A percentile compares a stretch with the other conserved stretches of the same genome.
These are phyloP conservation scores for Rallus crepitans DNA, from an alignment of 2,797 vertebrate genomes.

Conservation along the genomic window DNA sequence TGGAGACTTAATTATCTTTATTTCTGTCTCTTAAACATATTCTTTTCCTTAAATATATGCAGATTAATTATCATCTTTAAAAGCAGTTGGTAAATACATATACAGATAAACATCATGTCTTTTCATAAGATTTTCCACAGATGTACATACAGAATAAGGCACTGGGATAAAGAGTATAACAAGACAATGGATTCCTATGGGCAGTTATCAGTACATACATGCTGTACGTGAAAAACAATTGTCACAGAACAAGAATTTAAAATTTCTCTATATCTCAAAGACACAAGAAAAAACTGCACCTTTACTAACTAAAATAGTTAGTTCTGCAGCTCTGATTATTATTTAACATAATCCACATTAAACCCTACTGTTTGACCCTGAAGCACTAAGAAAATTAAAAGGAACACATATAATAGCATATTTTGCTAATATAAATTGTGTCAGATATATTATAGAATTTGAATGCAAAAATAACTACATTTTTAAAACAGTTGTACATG, in stretches of 20 bases:
- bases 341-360: not conserved
- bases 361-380: not conserved
- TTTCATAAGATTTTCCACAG: not conserved
- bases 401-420: not conserved
- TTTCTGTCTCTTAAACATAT: not conserved
- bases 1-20: not conserved
- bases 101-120: not conserved
- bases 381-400: not conserved
- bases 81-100: not conserved
- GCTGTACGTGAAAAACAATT: not conserved
- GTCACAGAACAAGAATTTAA: not conserved
- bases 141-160: not conserved
- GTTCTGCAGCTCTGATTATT: not conserved
- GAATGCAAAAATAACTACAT: not conserved
- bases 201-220: not conserved
- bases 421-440: not conserved
- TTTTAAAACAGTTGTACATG: not conserved
- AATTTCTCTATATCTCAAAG: not conserved
- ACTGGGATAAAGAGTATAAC: not conserved
- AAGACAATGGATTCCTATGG: not conserved
- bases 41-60: not conserved
- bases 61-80: not conserved
- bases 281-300: not conserved
- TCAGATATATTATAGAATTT: not conserved
- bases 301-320: not conserved